Conservation (phyloP, 2,888 invertebrate species). For the Aspidiotus destructor region DNA sequence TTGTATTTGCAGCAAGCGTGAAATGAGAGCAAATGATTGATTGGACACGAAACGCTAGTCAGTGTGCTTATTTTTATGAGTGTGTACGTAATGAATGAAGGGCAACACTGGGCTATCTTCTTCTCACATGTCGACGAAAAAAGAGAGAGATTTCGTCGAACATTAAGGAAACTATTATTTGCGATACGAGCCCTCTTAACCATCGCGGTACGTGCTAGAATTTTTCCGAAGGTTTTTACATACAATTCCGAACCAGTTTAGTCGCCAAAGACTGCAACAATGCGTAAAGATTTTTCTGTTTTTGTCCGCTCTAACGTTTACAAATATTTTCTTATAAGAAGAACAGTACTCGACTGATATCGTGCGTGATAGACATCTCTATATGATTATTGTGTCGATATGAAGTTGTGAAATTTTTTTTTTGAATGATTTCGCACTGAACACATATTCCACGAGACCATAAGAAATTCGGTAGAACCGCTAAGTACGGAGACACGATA, state of each 20-base stretch:
- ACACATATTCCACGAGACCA: no score
- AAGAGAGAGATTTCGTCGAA: neutral
- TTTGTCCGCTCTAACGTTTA: neutral
- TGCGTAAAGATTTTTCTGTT: neutral
- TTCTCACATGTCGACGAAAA: conserved; percentile 3
- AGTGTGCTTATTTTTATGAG: conserved; percentile 26
- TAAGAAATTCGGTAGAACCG: no score
- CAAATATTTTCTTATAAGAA: neutral
- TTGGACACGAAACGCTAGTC: conserved; percentile 30
- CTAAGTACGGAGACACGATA: no score
- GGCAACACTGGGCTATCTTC: neutral
- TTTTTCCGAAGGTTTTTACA: conserved; percentile 11
- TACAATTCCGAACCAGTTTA: neutral
- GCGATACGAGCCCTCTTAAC: conserved; percentile 14
- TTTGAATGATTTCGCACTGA: no score
- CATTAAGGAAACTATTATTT: conserved; percentile 19
- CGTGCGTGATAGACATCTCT: no score
- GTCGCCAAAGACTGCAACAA: conserved; percentile 2
- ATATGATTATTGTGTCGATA: no score
- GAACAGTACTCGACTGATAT: no score
- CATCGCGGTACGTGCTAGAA: conserved; percentile 14
- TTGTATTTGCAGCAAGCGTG: conserved; percentile 12
- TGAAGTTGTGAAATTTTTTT: no score
- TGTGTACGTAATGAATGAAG: conserved; percentile 2
- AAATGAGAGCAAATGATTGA: conserved; percentile 32